Conservation (phyloP, 2,113 vertebrate genomes). For the Heloderma charlesbogerti region DNA sequence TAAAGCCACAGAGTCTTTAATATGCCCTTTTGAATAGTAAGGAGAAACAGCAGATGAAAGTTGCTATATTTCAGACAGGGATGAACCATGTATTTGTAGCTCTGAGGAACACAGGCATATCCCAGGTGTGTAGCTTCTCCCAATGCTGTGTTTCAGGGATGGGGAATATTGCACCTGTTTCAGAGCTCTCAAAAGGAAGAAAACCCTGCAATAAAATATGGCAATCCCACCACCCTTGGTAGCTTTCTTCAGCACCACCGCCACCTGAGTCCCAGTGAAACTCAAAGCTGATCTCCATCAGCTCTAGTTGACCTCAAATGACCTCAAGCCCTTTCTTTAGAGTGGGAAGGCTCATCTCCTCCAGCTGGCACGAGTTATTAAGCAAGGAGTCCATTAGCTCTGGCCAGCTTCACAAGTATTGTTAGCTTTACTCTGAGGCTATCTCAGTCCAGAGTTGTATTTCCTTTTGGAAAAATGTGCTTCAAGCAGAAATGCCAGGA, state of each 20-base stretch:
- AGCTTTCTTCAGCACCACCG: background rate
- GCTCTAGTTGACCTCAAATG: background rate
- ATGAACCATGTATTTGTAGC: background rate
- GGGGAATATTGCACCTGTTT: background rate
- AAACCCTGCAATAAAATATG: background rate
- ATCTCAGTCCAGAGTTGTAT: background rate
- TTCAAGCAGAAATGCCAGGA: constrained; percentile 4
- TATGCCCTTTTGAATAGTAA: background rate
- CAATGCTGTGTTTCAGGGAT: background rate
- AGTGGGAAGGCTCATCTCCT: background rate
- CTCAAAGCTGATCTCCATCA: background rate
- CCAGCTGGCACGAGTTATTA: background rate
- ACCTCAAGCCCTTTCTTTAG: background rate
- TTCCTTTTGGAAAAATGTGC: background rate
- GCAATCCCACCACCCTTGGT: background rate
- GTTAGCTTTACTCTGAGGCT: background rate
- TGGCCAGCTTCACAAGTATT: background rate
- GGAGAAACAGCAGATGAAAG: background rate
- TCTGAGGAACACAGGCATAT: background rate
- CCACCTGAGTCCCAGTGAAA: background rate
- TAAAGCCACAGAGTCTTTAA: background rate
- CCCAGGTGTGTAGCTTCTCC: background rate
- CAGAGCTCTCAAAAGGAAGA: background rate
- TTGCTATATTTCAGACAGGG: background rate
- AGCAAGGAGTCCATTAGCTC: background rate